phyloP scores from a whole-genome alignment of 2,797 vertebrate species.

The Siniperca scherzeri region DNA sequence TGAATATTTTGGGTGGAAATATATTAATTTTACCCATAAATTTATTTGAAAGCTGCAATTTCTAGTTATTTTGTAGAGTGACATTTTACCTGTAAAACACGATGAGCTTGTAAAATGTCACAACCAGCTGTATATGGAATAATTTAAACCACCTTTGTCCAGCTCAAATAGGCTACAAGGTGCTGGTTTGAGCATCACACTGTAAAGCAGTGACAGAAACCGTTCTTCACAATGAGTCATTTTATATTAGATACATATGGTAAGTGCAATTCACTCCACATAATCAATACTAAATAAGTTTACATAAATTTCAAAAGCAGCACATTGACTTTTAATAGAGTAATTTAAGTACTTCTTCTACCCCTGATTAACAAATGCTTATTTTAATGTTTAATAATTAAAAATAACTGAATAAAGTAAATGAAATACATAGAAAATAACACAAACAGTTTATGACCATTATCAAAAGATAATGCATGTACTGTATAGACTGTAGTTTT shows the following conservation, averaged over 20 bases:
- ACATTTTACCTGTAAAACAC: background rate
- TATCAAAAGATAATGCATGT: background rate
- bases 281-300: background rate
- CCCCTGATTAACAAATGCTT: background rate
- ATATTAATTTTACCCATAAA: too few species aligned
- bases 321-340: background rate
- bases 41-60: background rate
- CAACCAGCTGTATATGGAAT: too few species aligned
- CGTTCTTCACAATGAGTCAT: background rate
- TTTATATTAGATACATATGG: background rate
- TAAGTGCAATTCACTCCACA: background rate
- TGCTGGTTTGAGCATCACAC: background rate
- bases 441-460: too few species aligned
- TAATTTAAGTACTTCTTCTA: background rate
- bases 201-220: background rate
- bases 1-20: background rate
- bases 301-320: background rate
- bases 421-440: background rate
- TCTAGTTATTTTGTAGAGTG: background rate
- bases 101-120: background rate
- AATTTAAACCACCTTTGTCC: background rate
- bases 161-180: background rate
- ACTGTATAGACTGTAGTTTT: background rate
- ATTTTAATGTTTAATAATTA: background rate
- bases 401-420: background rate